phyloP scores from a whole-genome alignment of 2,113 vertebrate genomes.

The Phainopepla nitens region DNA sequence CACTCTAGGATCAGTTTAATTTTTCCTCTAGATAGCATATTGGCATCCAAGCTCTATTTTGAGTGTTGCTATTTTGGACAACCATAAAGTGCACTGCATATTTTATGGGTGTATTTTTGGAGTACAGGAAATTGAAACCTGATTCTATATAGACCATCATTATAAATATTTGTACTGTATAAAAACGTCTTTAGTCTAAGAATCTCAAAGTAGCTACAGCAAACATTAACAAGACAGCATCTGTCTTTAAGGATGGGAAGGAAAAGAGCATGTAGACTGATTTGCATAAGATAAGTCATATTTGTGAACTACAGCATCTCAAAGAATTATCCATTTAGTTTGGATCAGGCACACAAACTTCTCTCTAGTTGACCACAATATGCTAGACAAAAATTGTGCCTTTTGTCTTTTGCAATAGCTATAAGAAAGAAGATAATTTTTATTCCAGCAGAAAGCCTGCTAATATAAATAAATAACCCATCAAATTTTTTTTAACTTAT shows the following conservation, averaged over 20 bases:
- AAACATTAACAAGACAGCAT: neutral
- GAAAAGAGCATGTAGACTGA: neutral
- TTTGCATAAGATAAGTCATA: neutral
- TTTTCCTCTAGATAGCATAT: constrained; percentile 24
- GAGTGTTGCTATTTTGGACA: constrained; percentile 42
- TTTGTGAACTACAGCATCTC: neutral
- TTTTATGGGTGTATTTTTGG: constrained; percentile 36
- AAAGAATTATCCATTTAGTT: neutral
- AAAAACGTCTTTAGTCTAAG: constrained; percentile 7
- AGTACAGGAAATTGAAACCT: constrained; percentile 35
- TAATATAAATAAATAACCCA: neutral
- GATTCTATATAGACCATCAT: neutral
- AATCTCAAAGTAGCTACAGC: neutral
- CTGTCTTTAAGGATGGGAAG: neutral
- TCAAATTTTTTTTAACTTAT: neutral
- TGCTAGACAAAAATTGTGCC: neutral
- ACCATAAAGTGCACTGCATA: constrained; percentile 1
- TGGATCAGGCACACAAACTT: neutral
- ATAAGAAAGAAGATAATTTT: neutral
- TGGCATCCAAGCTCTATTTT: constrained; percentile 30
- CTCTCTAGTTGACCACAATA: neutral
- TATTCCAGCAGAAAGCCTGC: neutral
- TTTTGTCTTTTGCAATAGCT: neutral
- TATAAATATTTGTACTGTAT: constrained; percentile 9
- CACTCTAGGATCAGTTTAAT: neutral